Base-by-base conservation (phyloP, 2,113 vertebrate genomes). In the Hemibagrus wyckioides region DNA sequence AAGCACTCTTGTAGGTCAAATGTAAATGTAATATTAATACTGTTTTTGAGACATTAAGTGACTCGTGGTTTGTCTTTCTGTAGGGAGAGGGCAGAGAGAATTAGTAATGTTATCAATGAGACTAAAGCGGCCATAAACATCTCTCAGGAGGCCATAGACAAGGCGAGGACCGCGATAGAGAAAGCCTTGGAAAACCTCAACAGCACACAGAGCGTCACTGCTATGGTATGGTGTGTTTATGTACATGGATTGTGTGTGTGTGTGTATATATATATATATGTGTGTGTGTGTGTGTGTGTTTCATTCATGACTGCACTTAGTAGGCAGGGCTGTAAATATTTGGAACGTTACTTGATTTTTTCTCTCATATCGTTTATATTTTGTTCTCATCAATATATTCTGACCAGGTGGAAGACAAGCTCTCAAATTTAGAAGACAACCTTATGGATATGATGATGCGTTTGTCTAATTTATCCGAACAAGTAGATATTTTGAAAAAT, bases 81-180 rank as follows among this genome's bases (percentile, higher is more conserved):
- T 90, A 98, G 97, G 92, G 87, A n/a, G 1, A 86, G 79, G 82
- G 95, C 95, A 0, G 93, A 95, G 63, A 90, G 83, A 0, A 90
- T 96, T 85, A 93, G 92, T 85, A 93, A 93, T 0, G 86, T 86
- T 1, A 91, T 93, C 11, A 84, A 0, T 0, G 90, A 79, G 6
- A 95, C 95, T 0, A 95, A 94, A 73, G 85, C 56, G 57, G 93
- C 90, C 0, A 71, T 99, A 85, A 90, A 94, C 0, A 86, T 57
- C 1, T 94, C 93, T 0, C 90, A 80, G 84, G 82, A 82, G 33
- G 94, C 96, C 54, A 90, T 91, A 0, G 87, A 89, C 0, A 87
- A 92, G 0, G 95, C 95, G 0, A 89, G 89, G 50, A 85, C 73
- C 0, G 91, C 94, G 5, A 92, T 97, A 86, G 86, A 48, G 19